Conservation (phyloP, 2,888 invertebrate species). For the Graphium colonna region DNA sequence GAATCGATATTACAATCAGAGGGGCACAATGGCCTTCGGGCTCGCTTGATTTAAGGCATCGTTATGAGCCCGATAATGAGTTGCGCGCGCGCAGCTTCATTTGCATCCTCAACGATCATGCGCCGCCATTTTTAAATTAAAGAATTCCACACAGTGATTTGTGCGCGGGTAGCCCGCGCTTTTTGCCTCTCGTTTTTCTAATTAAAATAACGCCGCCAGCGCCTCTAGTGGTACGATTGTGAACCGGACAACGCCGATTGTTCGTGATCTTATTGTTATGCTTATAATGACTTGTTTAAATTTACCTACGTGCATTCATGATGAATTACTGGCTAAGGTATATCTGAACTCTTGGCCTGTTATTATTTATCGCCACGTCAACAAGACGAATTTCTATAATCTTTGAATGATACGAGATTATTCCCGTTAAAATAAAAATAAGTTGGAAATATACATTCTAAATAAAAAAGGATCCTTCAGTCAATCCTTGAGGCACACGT, state of each 20-base stretch:
- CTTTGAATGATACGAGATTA: no score
- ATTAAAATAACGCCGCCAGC: slow-evolving; percentile 21
- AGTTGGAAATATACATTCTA: slow-evolving; percentile 14
- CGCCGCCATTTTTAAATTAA: slow-evolving; percentile 64
- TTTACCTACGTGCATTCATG: background rate
- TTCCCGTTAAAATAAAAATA: slow-evolving; percentile 12
- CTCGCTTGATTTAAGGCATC: slow-evolving; percentile 71
- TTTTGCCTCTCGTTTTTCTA: slow-evolving; percentile 17
- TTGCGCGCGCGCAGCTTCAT: slow-evolving; percentile 58
- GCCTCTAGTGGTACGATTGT: background rate
- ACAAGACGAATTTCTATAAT: no score
- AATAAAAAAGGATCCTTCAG: slow-evolving; percentile 17
- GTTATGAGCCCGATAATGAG: slow-evolving; percentile 71
- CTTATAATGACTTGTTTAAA: background rate
- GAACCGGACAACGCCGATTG: background rate
- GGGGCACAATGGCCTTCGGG: slow-evolving; percentile 66
- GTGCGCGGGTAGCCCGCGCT: slow-evolving; percentile 37
- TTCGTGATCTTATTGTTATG: background rate
- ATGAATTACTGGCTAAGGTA: background rate
- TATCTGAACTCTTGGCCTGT: no score
- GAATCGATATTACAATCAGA: slow-evolving; percentile 57
- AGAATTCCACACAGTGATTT: slow-evolving; percentile 43
- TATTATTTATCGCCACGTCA: no score
- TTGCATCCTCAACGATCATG: slow-evolving; percentile 48
- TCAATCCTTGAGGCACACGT: slow-evolving; percentile 37